Evolutionary conservation across 2,797 vertebrate species (phyloP).

Genomic region (Crax fasciolata): DNA sequence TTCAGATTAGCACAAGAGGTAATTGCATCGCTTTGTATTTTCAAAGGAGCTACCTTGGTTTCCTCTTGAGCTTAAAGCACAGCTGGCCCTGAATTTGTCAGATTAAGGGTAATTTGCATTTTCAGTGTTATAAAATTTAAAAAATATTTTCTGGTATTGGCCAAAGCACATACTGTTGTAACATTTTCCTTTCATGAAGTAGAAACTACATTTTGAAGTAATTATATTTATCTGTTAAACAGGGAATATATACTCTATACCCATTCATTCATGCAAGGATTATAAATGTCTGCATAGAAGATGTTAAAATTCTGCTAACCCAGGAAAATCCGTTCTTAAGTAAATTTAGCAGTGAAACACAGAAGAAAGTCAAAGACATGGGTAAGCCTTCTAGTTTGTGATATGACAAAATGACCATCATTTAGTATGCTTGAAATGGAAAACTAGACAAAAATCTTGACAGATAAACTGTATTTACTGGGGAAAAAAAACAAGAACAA

Average conservation of each 20-base stretch:
- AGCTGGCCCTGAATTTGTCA: neutral
- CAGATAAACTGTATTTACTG: neutral
- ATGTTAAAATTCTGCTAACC: slow-evolving; percentile 94
- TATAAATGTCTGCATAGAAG: slow-evolving; percentile 90
- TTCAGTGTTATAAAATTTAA: neutral
- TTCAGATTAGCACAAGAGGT: slow-evolving; percentile 99
- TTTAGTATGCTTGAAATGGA: neutral
- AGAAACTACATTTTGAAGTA: slow-evolving; percentile 19
- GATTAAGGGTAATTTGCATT: neutral
- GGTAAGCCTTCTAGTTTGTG: slow-evolving; percentile 80
- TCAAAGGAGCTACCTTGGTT: neutral
- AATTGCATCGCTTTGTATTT: slow-evolving; percentile 47
- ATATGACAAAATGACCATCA: neutral
- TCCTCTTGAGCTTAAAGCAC: neutral
- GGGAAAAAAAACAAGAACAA: neutral
- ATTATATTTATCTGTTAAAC: slow-evolving; percentile 14
- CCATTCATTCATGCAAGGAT: slow-evolving; percentile 95
- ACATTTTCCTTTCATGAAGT: neutral
- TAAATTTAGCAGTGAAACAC: slow-evolving; percentile 90
- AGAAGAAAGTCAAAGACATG: slow-evolving; percentile 91
- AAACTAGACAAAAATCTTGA: neutral
- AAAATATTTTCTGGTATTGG: neutral
- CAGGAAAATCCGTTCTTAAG: slow-evolving; percentile 98
- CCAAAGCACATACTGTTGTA: neutral
- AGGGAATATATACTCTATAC: slow-evolving; percentile 97